These are phyloP conservation scores for Phrynocephalus versicolor DNA, from an alignment of 2,113 vertebrate species.

Conservation along the genomic window DNA sequence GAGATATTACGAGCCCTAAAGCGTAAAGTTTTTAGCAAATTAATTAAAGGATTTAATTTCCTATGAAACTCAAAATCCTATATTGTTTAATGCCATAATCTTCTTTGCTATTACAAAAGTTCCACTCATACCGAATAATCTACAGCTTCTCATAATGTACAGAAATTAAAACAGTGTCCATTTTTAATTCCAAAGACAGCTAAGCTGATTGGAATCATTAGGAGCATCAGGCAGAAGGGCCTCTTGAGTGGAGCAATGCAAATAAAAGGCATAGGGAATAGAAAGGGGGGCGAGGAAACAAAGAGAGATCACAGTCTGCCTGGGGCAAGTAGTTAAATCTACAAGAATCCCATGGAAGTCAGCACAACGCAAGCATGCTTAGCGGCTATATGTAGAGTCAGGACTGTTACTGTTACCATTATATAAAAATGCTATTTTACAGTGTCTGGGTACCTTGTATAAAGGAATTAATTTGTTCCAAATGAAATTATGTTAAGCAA, in stretches of 20 bases:
- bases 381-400: background rate
- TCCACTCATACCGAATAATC: constrained; percentile 62
- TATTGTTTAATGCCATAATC: constrained; percentile 66
- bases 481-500: too few relatives aligned
- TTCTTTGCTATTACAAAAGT: constrained; percentile 60
- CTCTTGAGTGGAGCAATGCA: constrained; percentile 24
- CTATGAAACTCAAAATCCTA: constrained; percentile 53
- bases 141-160: constrained; percentile 61
- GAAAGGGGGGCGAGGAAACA: constrained; percentile 13
- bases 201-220: constrained; percentile 47
- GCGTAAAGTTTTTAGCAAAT: constrained; percentile 53
- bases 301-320: background rate
- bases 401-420: too few relatives aligned
- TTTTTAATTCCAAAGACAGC: constrained; percentile 39
- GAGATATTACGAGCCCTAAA: constrained; percentile 50
- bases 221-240: constrained; percentile 39
- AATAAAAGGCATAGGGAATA: background rate
- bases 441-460: too few relatives aligned
- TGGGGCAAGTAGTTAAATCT: background rate
- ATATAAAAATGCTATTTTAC: too few relatives aligned
- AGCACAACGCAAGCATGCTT: background rate
- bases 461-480: too few relatives aligned
- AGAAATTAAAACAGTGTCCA: constrained; percentile 56
- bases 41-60: constrained; percentile 57
- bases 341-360: background rate